Evolutionary conservation across 2,113 vertebrate species (phyloP).

Genomic region (Nothobranchius kuhntae): DNA sequence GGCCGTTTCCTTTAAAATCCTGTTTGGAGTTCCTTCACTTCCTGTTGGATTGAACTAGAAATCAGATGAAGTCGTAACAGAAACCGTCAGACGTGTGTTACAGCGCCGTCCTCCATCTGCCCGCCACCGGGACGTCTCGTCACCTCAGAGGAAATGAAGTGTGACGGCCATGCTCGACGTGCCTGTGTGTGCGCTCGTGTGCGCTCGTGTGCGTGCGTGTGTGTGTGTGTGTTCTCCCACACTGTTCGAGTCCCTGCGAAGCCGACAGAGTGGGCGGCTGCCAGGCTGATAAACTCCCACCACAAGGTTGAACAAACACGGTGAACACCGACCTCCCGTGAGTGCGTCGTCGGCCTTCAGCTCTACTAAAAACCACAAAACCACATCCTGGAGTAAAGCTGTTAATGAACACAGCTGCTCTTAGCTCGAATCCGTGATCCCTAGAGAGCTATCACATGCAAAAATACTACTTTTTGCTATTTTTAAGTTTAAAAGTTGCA

Average conservation of each 20-base stretch:
- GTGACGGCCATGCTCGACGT: conserved; percentile 10
- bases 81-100: conserved; percentile 1
- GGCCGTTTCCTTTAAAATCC: not conserved
- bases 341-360: not conserved
- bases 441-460: not conserved
- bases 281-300: conserved; percentile 40
- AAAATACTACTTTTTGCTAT: too few species aligned
- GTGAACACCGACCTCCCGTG: conserved; percentile 28
- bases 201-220: not conserved
- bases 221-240: not conserved
- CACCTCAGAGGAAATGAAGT: conserved; percentile 39
- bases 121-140: conserved; percentile 41
- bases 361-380: conserved; percentile 2
- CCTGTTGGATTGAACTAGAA: not conserved
- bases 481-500: too few species aligned
- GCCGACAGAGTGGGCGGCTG: conserved; percentile 27
- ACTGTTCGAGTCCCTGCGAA: conserved; percentile 3
- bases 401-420: not conserved
- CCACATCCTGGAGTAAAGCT: not conserved
- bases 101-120: conserved; percentile 42
- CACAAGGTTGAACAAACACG: conserved; percentile 39
- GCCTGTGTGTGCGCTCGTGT: too few species aligned
- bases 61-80: not conserved
- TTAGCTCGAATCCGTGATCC: too few species aligned
- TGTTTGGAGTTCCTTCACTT: not conserved